Conservation (phyloP, 2,888 invertebrate species). For the Noctua comes region DNA sequence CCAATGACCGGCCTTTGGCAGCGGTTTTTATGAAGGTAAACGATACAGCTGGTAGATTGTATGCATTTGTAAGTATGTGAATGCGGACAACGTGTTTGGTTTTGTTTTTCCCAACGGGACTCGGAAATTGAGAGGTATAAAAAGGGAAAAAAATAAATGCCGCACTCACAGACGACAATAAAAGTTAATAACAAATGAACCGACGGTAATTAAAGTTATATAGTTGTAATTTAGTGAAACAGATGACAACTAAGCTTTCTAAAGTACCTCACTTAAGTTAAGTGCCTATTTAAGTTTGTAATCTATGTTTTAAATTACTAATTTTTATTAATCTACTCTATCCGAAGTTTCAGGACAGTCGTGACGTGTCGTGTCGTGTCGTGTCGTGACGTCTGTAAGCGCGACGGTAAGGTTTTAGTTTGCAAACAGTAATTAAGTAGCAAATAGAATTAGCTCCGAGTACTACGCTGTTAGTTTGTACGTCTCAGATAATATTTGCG, state of each 20-base stretch:
- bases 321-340: background rate
- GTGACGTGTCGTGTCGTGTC: no score
- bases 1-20: conserved; percentile 44
- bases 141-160: background rate
- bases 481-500: conserved; percentile 31
- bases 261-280: background rate
- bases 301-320: background rate
- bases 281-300: background rate
- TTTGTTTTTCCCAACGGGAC: conserved; percentile 7
- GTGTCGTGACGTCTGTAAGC: background rate
- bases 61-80: conserved; percentile 21
- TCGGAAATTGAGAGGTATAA: background rate
- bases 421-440: conserved; percentile 37
- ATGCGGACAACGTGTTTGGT: background rate
- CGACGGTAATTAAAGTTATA: background rate
- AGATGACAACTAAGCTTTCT: background rate
- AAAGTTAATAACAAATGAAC: background rate
- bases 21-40: conserved; percentile 37
- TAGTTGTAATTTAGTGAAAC: no score
- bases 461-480: conserved; percentile 9
- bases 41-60: conserved; percentile 47
- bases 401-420: conserved; percentile 13
- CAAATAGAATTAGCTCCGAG: conserved; percentile 43
- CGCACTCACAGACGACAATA: background rate
- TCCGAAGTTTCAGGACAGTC: conserved; percentile 6